Conservation (phyloP, 2,113 vertebrate genomes). For the Melanotaenia duboulayi region DNA sequence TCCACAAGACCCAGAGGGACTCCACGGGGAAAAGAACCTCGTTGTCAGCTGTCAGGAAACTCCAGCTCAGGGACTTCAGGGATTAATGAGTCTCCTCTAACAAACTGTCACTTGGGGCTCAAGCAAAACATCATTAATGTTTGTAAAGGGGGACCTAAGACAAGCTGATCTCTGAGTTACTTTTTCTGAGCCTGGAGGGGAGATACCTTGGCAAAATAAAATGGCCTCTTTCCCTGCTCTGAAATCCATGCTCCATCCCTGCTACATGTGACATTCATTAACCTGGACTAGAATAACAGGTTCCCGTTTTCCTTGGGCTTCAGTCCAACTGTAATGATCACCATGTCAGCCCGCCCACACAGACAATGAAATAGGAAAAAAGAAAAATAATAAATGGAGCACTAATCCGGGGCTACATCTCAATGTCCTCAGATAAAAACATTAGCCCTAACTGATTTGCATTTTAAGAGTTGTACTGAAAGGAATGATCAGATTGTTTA, state of each 20-base stretch:
- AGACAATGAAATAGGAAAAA: constrained; percentile 8
- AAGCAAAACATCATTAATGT: constrained; percentile 69
- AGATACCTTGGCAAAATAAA: constrained; percentile 57
- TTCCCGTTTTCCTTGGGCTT: constrained; percentile 40
- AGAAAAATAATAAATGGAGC: constrained; percentile 28
- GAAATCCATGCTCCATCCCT: constrained; percentile 35
- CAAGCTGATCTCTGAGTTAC: constrained; percentile 54
- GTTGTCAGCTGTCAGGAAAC: constrained; percentile 70
- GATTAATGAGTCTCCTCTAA: constrained; percentile 60
- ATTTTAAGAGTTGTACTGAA: constrained; percentile 37
- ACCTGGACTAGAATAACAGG: constrained; percentile 61
- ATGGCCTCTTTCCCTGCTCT: constrained; percentile 39
- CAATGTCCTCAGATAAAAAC: constrained; percentile 30
- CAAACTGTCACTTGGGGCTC: constrained; percentile 68
- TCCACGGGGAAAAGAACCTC: constrained; percentile 39
- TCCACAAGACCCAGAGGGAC: constrained; percentile 29
- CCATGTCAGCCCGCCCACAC: constrained; percentile 31
- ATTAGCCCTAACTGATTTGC: constrained; percentile 53
- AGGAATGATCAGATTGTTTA: constrained; percentile 29
- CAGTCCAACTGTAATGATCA: constrained; percentile 57
- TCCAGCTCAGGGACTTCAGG: constrained; percentile 11
- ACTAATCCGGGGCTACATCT: constrained; percentile 15
- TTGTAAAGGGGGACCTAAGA: constrained; percentile 46
- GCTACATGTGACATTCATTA: constrained; percentile 71
- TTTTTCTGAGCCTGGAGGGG: constrained; percentile 54